These are phyloP conservation scores for Sympetrum striolatum DNA, from an alignment of 2,888 invertebrate species.

Conservation along the genomic window DNA sequence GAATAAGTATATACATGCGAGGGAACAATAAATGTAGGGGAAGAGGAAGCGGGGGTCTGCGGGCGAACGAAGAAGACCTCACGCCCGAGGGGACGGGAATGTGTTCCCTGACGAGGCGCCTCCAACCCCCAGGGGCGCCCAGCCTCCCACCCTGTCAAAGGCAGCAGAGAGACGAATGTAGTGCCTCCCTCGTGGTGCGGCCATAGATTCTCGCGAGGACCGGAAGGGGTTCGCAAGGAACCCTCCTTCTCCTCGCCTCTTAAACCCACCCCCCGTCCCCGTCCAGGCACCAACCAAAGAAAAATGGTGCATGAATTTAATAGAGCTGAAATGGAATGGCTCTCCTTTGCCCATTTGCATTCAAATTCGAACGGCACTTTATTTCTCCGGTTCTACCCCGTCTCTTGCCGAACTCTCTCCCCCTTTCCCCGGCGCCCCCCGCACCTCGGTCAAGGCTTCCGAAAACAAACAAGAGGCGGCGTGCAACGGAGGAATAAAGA, in stretches of 20 bases:
- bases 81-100: constrained; percentile 47
- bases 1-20: neutral
- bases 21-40: neutral
- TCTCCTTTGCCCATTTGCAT: constrained; percentile 52
- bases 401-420: neutral
- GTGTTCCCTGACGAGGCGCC: constrained; percentile 47
- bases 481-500: neutral
- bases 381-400: neutral
- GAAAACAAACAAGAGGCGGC: constrained; percentile 45
- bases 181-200: neutral
- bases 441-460: neutral
- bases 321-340: constrained; percentile 52
- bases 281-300: constrained; percentile 49
- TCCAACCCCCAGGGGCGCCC: constrained; percentile 34
- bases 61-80: neutral
- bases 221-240: neutral
- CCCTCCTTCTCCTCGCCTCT: neutral
- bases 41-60: neutral
- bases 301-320: constrained; percentile 53
- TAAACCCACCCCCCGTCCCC: neutral
- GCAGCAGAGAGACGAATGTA: constrained; percentile 7
- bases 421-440: neutral
- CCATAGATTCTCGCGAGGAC: constrained; percentile 41
- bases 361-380: constrained; percentile 53
- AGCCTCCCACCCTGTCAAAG: neutral